Percentiles rank a stretch among this genome's conserved stretches.
These are phyloP conservation scores for Pseudolaguvia tuberculata DNA, from an alignment of 2,113 vertebrate genomes.

Conservation along the genomic window DNA sequence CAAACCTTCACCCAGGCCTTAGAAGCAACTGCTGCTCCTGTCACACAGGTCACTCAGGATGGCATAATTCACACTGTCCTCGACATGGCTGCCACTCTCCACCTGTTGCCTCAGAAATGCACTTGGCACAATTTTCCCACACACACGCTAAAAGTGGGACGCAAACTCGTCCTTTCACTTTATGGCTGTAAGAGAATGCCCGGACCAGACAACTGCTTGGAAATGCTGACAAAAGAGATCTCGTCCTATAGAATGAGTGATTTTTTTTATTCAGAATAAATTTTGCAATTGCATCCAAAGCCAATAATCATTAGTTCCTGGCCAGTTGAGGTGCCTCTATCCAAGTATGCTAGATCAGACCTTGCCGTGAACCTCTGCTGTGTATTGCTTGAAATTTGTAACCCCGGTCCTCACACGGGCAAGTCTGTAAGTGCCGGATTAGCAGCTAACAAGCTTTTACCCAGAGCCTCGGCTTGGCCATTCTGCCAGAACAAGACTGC, in stretches of 20 bases:
- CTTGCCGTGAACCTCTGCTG: slow-evolving; percentile 40
- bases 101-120: slow-evolving; percentile 44
- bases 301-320: too few relatives aligned
- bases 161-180: slow-evolving; percentile 41
- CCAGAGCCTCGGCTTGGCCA: slow-evolving; percentile 45
- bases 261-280: not conserved
- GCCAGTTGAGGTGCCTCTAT: too few relatives aligned
- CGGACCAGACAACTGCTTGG: slow-evolving; percentile 30
- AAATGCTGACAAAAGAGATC: slow-evolving; percentile 13
- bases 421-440: slow-evolving; percentile 51
- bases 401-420: slow-evolving; percentile 47
- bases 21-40: slow-evolving; percentile 44
- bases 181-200: slow-evolving; percentile 17
- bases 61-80: slow-evolving; percentile 31
- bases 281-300: too few relatives aligned
- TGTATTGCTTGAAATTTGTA: slow-evolving; percentile 47
- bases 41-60: slow-evolving; percentile 38
- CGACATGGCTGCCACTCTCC: slow-evolving; percentile 35
- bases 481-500: slow-evolving; percentile 54
- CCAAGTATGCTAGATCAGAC: not conserved
- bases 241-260: slow-evolving; percentile 2
- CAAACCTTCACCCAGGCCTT: slow-evolving; percentile 36
- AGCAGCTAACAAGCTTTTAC: slow-evolving; percentile 58
- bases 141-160: slow-evolving; percentile 26
- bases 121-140: slow-evolving; percentile 38